Conservation (phyloP, 2,888 invertebrate species). For the Drymonia ruficornis region DNA sequence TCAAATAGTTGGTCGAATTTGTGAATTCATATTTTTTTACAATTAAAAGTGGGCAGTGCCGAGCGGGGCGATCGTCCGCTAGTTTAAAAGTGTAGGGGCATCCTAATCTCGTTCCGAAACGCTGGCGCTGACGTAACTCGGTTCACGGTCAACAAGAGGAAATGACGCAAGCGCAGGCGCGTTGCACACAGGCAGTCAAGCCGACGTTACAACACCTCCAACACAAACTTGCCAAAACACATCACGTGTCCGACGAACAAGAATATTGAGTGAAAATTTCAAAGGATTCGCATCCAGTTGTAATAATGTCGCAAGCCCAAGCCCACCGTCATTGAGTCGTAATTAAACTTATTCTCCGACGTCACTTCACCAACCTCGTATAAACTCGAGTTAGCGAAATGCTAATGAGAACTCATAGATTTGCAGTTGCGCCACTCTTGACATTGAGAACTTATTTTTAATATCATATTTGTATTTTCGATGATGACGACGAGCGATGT, state of each 20-base stretch:
- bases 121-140: constrained; percentile 71
- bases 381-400: constrained; percentile 37
- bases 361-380: constrained; percentile 20
- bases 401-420: constrained; percentile 41
- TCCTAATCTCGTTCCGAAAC: constrained; percentile 68
- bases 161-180: constrained; percentile 76
- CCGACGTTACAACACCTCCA: constrained; percentile 61
- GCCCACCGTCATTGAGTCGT: constrained; percentile 28
- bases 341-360: constrained; percentile 37
- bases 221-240: constrained; percentile 65
- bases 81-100: constrained; percentile 61
- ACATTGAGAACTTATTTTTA: constrained; percentile 45
- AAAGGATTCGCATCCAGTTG: constrained; percentile 39
- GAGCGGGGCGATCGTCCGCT: constrained; percentile 56
- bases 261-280: constrained; percentile 31
- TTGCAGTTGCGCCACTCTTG: constrained; percentile 49
- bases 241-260: constrained; percentile 48
- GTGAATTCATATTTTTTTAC: constrained; percentile 11
- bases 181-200: constrained; percentile 51
- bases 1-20: constrained; percentile 3
- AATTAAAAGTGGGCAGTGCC: constrained; percentile 32
- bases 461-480: constrained; percentile 28
- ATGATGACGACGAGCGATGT: constrained; percentile 7
- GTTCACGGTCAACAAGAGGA: constrained; percentile 82
- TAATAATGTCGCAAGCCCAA: constrained; percentile 25